These are phyloP conservation scores for Eurytemora carolleeae DNA, from an alignment of 1,140 invertebrate genomes.

Conservation along the genomic window DNA sequence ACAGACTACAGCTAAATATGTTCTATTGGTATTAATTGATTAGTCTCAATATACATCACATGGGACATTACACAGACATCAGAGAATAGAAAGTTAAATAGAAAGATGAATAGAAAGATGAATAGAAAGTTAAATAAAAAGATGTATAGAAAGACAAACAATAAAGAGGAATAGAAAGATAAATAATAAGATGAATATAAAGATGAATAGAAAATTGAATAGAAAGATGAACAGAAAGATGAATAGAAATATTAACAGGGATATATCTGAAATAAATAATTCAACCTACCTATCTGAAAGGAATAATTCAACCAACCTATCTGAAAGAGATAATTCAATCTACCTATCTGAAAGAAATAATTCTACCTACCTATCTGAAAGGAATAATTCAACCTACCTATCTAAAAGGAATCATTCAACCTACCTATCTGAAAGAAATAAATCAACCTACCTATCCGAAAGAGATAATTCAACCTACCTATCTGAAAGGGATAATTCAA, in stretches of 20 bases:
- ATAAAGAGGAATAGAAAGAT: not conserved
- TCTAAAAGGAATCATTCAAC: slow-evolving; percentile 32
- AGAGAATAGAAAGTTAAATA: too few species aligned
- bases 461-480: slow-evolving; percentile 29
- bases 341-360: slow-evolving; percentile 31
- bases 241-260: not conserved
- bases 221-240: not conserved
- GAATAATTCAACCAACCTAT: too few species aligned
- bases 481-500: slow-evolving; percentile 31
- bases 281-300: slow-evolving; percentile 33
- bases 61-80: too few species aligned
- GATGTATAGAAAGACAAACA: not conserved
- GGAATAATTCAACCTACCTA: slow-evolving; percentile 27
- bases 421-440: too few species aligned
- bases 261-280: slow-evolving; percentile 23
- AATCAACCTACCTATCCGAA: slow-evolving; percentile 32
- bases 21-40: too few species aligned
- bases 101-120: too few species aligned
- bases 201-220: not conserved
- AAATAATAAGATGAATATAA: not conserved
- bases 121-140: not conserved
- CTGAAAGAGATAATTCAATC: slow-evolving; percentile 26
- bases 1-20: too few species aligned
- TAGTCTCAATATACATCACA: too few species aligned
- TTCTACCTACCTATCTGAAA: too few species aligned